Base-by-base conservation (phyloP, 2,797 vertebrate species). In the Naso thynnoides region DNA sequence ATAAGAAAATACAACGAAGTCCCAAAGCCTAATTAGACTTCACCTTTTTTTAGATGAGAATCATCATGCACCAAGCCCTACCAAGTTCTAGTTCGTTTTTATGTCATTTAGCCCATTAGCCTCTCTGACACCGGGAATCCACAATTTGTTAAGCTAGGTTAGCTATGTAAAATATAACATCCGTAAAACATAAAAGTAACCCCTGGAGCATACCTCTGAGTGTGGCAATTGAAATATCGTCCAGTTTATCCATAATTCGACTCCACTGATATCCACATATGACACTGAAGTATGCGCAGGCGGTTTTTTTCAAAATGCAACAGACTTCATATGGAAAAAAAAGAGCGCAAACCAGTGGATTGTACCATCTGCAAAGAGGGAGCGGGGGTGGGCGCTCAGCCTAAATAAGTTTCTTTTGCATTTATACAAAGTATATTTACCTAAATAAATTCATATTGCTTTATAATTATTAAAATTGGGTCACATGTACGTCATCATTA, bases 191-290 rank as follows among this genome's bases (percentile, higher is more conserved):
- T 59, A 60, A 60, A 60, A 45, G 10, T 14, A 60, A 47, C 31
- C 31, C 31, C 21, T 23, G 48, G 53, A 44, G 19, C 52, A 23
- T 55, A 66, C 63, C 71, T 65, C 6, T 66, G 38, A 66, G 38
- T 36, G 70, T 73, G 42, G 36, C 70, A 57, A 50, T 13, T 49
- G 53, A 11, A 44, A 58, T 15, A 5, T 56, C 44, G 3, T 73
- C 53, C 33, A 72, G 70, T 73, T 27, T 33, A 15, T 65, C 52
- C 70, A 73, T 73, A 23, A 23, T 48, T 45, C 21, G 39, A 54
- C 59, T 45, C 15, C 45, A 23, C 60, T 41, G 15, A 41, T 53
- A 41, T 53, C 29, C 36, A 41, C 42, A 44, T 8, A n/a, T 6
- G 6, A 13, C 18, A 44, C 18, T 8, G 1, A 47, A 21, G 11